phyloP scores from a whole-genome alignment of 2,113 vertebrate genomes.

The Platycercus adscitus region DNA sequence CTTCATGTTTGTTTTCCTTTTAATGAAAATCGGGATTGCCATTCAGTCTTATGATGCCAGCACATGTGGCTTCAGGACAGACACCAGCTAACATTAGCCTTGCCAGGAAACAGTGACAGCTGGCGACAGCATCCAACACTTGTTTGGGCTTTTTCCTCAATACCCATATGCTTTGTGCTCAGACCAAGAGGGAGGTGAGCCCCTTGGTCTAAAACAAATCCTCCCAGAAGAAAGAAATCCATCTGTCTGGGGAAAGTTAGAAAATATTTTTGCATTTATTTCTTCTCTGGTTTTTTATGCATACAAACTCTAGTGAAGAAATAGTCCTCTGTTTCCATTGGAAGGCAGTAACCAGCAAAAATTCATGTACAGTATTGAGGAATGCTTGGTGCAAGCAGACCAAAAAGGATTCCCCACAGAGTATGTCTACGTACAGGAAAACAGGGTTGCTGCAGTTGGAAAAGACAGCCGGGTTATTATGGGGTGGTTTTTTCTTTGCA shows the following conservation, averaged over 20 bases:
- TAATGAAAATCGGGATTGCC: conserved; percentile 16
- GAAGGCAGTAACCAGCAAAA: conserved; percentile 60
- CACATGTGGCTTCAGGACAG: background rate
- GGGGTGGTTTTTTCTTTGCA: background rate
- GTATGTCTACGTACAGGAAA: background rate
- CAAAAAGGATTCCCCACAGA: conserved; percentile 27
- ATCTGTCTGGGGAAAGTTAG: conserved; percentile 67
- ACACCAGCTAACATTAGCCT: background rate
- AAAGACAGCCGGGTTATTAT: conserved; percentile 31
- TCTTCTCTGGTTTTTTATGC: conserved; percentile 47
- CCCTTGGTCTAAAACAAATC: conserved; percentile 7
- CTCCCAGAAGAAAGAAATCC: conserved; percentile 47
- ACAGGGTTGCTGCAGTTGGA: conserved; percentile 20
- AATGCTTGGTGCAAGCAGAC: conserved; percentile 34
- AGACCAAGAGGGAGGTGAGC: background rate
- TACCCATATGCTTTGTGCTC: background rate
- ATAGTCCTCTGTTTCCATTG: conserved; percentile 61
- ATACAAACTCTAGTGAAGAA: conserved; percentile 74
- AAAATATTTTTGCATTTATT: conserved; percentile 79
- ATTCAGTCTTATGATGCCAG: background rate
- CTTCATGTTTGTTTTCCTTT: background rate
- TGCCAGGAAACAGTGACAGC: conserved; percentile 8
- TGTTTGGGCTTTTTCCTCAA: conserved; percentile 19
- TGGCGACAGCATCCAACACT: background rate
- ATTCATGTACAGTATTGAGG: conserved; percentile 34